phyloP scores from a whole-genome alignment of 2,888 invertebrate genomes.

The Dioctria rufipes region DNA sequence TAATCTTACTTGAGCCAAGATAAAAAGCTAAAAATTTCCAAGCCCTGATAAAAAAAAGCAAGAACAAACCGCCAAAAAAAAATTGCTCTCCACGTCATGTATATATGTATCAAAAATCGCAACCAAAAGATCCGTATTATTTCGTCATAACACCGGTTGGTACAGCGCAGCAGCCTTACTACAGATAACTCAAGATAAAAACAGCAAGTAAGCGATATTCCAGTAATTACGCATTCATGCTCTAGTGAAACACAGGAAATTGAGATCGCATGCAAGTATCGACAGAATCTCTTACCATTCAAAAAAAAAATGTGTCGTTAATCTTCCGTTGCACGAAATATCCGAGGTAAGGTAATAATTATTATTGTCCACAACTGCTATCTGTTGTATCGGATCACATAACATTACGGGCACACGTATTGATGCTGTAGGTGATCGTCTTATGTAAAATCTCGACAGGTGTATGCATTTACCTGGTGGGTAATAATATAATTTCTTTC shows the following conservation, averaged over 20 bases:
- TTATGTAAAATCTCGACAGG: slow-evolving; percentile 27
- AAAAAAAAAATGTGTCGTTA: slow-evolving; percentile 6
- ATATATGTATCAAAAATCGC: not conserved
- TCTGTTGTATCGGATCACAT: slow-evolving; percentile 25
- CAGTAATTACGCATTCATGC: slow-evolving; percentile 8
- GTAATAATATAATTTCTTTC: not conserved
- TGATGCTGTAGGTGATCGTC: slow-evolving; percentile 9
- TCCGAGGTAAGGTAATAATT: slow-evolving; percentile 14
- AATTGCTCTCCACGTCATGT: not conserved
- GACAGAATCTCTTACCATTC: slow-evolving; percentile 20
- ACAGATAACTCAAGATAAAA: slow-evolving; percentile 1
- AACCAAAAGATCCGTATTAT: not conserved
- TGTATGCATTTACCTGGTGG: not conserved
- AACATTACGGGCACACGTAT: slow-evolving; percentile 12
- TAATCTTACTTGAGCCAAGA: not conserved
- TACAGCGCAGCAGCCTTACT: too few species aligned
- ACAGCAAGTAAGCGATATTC: not conserved
- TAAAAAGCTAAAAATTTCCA: not conserved
- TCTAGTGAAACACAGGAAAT: slow-evolving; percentile 34
- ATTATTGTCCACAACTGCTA: slow-evolving; percentile 38
- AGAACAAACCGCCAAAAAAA: not conserved
- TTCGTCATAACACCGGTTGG: not conserved
- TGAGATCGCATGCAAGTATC: slow-evolving; percentile 12
- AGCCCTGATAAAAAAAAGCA: not conserved
- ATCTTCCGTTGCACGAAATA: slow-evolving; percentile 30